Evolutionary conservation across 2,797 vertebrate genomes (phyloP).

Genomic region (Sebastes itinus): DNA sequence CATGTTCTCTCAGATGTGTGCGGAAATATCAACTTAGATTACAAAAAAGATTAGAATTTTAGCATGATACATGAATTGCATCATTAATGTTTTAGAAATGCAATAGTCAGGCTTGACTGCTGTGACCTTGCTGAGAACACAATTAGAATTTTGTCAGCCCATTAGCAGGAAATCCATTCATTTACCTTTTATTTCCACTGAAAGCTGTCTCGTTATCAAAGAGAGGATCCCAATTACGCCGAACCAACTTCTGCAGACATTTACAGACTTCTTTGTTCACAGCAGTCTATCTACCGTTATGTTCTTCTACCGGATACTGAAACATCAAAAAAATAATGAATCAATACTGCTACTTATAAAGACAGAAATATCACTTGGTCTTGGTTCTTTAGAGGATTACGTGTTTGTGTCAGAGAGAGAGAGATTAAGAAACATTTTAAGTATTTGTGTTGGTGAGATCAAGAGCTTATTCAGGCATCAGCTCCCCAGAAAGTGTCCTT

Average conservation of each 20-base stretch:
- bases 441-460: constrained; percentile 24
- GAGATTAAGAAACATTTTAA: constrained; percentile 6
- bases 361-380: neutral
- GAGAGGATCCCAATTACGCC: neutral
- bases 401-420: constrained; percentile 1
- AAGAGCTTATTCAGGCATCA: constrained; percentile 44
- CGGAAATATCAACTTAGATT: neutral
- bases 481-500: neutral
- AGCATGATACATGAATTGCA: neutral
- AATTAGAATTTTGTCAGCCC: neutral
- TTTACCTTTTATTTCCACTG: constrained; percentile 4
- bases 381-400: constrained; percentile 8
- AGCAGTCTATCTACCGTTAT: neutral
- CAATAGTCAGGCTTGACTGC: neutral
- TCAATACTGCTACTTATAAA: neutral
- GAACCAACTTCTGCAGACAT: neutral
- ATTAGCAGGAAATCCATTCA: neutral
- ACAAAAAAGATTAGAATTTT: neutral
- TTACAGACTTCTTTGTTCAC: neutral
- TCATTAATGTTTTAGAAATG: neutral
- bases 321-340: neutral
- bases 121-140: constrained; percentile 8
- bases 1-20: constrained; percentile 1
- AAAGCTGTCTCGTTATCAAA: constrained; percentile 7
- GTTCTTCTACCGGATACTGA: neutral